Evolutionary conservation across 1,140 invertebrate species (phyloP).

Genomic region (Harpegnathos saltator): DNA sequence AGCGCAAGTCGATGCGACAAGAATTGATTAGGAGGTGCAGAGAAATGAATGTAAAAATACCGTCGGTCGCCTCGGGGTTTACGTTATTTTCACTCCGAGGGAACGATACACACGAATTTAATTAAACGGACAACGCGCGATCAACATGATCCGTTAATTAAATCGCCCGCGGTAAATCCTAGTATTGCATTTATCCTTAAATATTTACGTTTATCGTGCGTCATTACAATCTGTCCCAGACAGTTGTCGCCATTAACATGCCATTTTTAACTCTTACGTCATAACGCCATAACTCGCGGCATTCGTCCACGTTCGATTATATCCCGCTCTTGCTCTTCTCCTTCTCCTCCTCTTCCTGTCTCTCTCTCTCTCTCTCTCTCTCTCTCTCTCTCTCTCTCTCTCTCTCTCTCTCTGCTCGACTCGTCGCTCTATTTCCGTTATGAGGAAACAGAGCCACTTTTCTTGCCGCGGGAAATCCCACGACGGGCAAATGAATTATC

Average conservation of each 20-base stretch:
- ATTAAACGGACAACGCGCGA: conserved; percentile 45
- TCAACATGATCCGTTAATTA: conserved; percentile 40
- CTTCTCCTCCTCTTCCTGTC: conserved; percentile 4
- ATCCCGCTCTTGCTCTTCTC: neutral
- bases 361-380: neutral
- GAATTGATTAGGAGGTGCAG: conserved; percentile 33
- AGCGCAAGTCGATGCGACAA: conserved; percentile 32
- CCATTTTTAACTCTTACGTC: conserved; percentile 21
- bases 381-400: conserved; percentile 7
- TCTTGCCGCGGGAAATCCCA: conserved; percentile 55
- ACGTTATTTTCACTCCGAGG: conserved; percentile 23
- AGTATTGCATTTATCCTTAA: conserved; percentile 33
- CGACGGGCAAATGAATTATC: conserved; percentile 68
- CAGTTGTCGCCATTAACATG: neutral
- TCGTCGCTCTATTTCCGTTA: conserved; percentile 63
- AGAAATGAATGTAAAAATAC: conserved; percentile 44
- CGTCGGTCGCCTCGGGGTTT: neutral
- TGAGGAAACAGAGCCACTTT: conserved; percentile 54
- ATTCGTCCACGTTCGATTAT: conserved; percentile 46
- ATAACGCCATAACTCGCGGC: neutral
- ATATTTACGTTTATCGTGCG: conserved; percentile 29
- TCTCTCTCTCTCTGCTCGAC: neutral
- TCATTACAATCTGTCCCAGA: neutral
- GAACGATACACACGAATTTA: conserved; percentile 32
- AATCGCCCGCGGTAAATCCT: conserved; percentile 41